Base-by-base conservation (phyloP, 2,888 invertebrate species). In the Melanostoma mellinum region DNA sequence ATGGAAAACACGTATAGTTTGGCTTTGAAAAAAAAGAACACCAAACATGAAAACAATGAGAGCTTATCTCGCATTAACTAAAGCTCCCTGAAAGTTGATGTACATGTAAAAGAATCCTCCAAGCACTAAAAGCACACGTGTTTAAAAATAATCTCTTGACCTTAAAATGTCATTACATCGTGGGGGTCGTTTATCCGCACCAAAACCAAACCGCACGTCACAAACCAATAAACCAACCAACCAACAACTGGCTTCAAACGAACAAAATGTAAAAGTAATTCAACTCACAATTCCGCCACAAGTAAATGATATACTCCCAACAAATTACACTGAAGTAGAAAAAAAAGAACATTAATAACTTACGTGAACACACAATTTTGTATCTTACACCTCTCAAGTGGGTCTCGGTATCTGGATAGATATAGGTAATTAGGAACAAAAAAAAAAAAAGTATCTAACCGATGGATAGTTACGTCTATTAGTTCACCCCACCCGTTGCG, bases 211-310 rank as follows among this genome's bases (percentile, higher is more conserved):
- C 46, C 46, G 20, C 20, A 20, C 20, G 20, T 20, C 20, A 20
- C 20, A 20, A 20, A 20, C 20, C 20, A 20, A 20, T 20, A 20
- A 61, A 61, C 61, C 61, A 46, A 9, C 42, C 48, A 61, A 61
- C 20, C 63, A 63, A 6, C 2, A 55, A 1, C 40, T 20, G 1
- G 40, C 56, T 46, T 4, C 4, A 53, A 55, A 67, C 67, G n/a
- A 67, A 44, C 58, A 52, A 63, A 69, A 36, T 36, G 67, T 48
- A 61, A 53, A 71, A 76, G 67, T 67, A 75, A 76, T 72, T 76
- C 76, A 71, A 76, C 50, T 67, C 81, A 8, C 61, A 81, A 68
- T 76, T 75, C 75, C 32, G 10, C 30, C 38, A 40, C 56, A 20
- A 2, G 20, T 20, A 20, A 20, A 20, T 20, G 20, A 20, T 20